phyloP scores from a whole-genome alignment of 2,888 invertebrate genomes.

The Smittia aterrima region DNA sequence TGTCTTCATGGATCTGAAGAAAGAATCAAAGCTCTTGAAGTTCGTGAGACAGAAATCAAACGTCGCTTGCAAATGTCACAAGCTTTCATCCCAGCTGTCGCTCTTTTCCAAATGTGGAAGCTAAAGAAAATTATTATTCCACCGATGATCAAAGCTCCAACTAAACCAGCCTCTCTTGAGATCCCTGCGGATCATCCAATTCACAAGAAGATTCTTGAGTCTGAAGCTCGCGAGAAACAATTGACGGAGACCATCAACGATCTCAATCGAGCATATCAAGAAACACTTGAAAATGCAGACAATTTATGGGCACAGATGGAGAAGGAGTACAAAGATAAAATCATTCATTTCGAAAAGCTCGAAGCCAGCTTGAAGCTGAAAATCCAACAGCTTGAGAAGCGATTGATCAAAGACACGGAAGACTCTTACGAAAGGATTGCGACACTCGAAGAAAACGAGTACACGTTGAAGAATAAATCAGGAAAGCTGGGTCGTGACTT shows the following conservation, averaged over 20 bases:
- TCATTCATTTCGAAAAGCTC: conserved; percentile 56
- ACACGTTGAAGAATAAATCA: conserved; percentile 57
- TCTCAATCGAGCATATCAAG: conserved; percentile 65
- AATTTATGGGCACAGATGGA: conserved; percentile 71
- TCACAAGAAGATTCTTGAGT: conserved; percentile 43
- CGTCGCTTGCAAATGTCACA: conserved; percentile 60
- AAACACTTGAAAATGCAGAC: conserved; percentile 69
- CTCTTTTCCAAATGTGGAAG: conserved; percentile 61
- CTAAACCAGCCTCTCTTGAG: not conserved
- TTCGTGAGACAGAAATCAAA: conserved; percentile 56
- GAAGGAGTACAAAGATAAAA: conserved; percentile 61
- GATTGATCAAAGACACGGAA: conserved; percentile 56
- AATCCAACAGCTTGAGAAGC: conserved; percentile 59
- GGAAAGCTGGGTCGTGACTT: conserved; percentile 60
- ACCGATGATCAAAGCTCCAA: conserved; percentile 23
- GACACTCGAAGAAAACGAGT: conserved; percentile 61
- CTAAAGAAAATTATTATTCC: conserved; percentile 44
- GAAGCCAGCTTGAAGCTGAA: conserved; percentile 57
- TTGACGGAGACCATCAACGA: conserved; percentile 55
- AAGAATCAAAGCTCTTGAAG: conserved; percentile 56
- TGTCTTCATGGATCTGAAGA: conserved; percentile 60
- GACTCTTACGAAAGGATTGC: conserved; percentile 57
- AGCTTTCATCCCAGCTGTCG: conserved; percentile 62
- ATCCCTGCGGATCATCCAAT: conserved; percentile 43
- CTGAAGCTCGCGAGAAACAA: conserved; percentile 44